These are phyloP conservation scores for Ctenochaetus hawaiiensis DNA, from an alignment of 2,797 vertebrate species.

Conservation along the genomic window DNA sequence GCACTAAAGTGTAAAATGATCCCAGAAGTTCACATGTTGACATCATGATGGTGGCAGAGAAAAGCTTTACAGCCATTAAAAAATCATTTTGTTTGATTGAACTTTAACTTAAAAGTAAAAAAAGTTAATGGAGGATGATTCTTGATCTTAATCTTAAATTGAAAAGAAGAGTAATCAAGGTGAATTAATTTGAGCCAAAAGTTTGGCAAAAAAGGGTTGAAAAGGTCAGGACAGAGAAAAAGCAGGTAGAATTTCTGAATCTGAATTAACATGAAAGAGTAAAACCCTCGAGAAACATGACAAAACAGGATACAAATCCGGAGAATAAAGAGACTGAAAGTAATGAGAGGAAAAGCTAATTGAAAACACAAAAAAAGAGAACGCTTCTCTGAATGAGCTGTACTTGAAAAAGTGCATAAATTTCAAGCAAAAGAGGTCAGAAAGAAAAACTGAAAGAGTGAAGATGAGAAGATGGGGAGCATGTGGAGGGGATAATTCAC, in stretches of 20 bases:
- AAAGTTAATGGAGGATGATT: no score
- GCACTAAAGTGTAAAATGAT: no score
- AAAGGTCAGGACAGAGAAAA: background rate
- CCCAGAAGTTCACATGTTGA: no score
- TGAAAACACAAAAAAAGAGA: background rate
- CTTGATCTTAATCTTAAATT: background rate
- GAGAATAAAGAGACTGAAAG: background rate
- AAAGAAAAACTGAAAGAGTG: background rate
- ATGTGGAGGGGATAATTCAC: constrained; percentile 14
- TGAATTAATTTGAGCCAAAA: background rate
- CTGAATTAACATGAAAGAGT: background rate
- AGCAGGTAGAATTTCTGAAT: background rate
- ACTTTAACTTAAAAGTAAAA: no score
- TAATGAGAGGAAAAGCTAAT: background rate
- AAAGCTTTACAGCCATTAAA: no score
- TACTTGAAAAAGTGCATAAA: background rate
- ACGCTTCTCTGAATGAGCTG: background rate
- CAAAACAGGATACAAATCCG: background rate
- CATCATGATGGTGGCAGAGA: no score
- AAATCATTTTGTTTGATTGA: no score
- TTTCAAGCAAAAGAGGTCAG: background rate
- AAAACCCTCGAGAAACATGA: background rate
- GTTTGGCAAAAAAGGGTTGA: no score
- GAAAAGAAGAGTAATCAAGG: background rate
- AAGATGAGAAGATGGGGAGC: constrained; percentile 25